phyloP scores from a whole-genome alignment of 2,888 invertebrate species.

The Rhingia rostrata region DNA sequence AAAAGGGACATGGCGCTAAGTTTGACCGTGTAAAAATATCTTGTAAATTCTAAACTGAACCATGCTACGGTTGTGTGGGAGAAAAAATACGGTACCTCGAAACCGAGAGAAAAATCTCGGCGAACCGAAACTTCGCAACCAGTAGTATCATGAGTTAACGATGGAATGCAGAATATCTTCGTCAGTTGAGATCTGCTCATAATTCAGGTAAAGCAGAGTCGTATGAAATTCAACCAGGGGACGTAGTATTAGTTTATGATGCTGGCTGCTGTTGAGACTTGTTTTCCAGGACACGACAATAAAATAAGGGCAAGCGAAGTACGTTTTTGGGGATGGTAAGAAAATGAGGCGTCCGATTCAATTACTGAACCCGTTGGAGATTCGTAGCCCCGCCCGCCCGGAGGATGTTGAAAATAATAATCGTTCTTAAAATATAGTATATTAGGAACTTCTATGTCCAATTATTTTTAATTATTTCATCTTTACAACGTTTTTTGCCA shows the following conservation, averaged over 20 bases:
- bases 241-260: constrained; percentile 58
- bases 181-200: constrained; percentile 18
- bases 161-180: constrained; percentile 44
- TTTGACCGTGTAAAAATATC: too few relatives aligned
- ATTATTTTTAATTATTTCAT: too few relatives aligned
- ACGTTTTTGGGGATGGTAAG: constrained; percentile 37
- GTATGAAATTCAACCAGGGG: constrained; percentile 21
- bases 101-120: neutral
- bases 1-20: too few relatives aligned
- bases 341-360: constrained; percentile 30
- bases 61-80: neutral
- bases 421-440: too few relatives aligned
- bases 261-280: constrained; percentile 37
- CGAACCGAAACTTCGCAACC: neutral
- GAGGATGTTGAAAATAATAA: constrained; percentile 50
- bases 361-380: constrained; percentile 36
- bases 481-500: too few relatives aligned
- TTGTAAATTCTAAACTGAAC: too few relatives aligned
- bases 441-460: too few relatives aligned
- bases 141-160: neutral
- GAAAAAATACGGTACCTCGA: neutral
- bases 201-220: constrained; percentile 4
- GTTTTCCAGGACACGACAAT: constrained; percentile 36
- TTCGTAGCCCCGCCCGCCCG: constrained; percentile 29
- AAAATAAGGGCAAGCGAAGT: constrained; percentile 46